Percentiles rank a stretch among this genome's conserved stretches.
phyloP scores from a whole-genome alignment of 2,113 vertebrate species.

The Garra rufa region DNA sequence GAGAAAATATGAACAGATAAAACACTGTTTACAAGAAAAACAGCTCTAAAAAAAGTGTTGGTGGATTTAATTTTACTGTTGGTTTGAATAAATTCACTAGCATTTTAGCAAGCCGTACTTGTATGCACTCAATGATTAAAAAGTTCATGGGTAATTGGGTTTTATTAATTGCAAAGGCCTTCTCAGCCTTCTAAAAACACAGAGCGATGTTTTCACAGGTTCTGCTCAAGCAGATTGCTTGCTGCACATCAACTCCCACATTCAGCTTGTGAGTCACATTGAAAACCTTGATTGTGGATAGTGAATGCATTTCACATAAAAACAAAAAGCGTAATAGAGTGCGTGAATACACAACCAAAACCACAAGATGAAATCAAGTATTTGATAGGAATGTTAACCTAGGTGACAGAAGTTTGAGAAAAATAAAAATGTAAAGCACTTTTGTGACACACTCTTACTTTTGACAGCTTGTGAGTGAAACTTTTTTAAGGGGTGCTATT shows the following conservation, averaged over 20 bases:
- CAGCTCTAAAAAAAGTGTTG: background rate
- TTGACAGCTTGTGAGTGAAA: background rate
- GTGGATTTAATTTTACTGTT: background rate
- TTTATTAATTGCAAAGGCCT: background rate
- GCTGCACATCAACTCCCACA: constrained; percentile 1
- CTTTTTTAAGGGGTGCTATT: no score
- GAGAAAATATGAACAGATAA: background rate
- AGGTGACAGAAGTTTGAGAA: background rate
- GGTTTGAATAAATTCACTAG: background rate
- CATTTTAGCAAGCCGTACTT: background rate
- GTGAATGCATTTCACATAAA: background rate
- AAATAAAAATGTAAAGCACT: background rate
- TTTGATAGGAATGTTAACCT: background rate
- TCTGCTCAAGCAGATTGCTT: constrained; percentile 10
- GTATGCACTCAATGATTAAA: background rate
- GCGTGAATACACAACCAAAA: background rate
- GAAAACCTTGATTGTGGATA: constrained; percentile 1
- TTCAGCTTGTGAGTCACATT: background rate
- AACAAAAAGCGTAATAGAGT: background rate
- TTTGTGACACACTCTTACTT: background rate
- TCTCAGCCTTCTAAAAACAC: background rate
- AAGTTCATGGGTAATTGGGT: background rate
- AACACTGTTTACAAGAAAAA: background rate
- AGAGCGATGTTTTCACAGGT: background rate
- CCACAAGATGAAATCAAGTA: background rate